Conservation (phyloP, 2,113 vertebrate genomes). For the Triplophysa siluroides region DNA sequence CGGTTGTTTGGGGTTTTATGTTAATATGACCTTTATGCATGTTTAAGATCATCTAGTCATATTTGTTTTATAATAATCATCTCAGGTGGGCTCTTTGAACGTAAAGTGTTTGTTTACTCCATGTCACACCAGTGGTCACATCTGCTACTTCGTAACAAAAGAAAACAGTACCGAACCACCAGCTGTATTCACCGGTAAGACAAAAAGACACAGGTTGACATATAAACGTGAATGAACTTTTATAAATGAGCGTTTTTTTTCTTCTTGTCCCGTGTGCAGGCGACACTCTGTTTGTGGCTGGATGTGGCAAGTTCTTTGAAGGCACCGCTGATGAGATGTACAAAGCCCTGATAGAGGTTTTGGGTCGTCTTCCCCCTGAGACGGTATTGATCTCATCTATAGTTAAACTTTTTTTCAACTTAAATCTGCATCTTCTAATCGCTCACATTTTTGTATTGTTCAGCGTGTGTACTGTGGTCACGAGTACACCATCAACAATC, state of each 20-base stretch:
- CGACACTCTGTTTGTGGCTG: slow-evolving; percentile 93
- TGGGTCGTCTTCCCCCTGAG: slow-evolving; percentile 85
- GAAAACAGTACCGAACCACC: slow-evolving; percentile 85
- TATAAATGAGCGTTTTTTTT: neutral
- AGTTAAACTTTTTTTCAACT: neutral
- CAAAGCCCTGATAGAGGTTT: slow-evolving; percentile 85
- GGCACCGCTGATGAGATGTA: slow-evolving; percentile 96
- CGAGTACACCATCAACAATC: slow-evolving; percentile 96
- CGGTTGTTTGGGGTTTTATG: too few species aligned
- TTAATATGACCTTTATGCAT: too few species aligned
- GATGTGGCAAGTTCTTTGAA: slow-evolving; percentile 97
- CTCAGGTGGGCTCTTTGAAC: slow-evolving; percentile 87
- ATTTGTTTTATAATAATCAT: neutral
- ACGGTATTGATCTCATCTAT: slow-evolving; percentile 75
- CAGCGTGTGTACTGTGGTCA: slow-evolving; percentile 96
- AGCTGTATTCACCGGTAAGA: slow-evolving; percentile 90
- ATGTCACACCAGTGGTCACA: slow-evolving; percentile 96
- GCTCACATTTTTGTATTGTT: slow-evolving; percentile 10
- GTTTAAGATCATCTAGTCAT: neutral
- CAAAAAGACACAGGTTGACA: neutral
- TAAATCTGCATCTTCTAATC: neutral
- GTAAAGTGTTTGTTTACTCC: slow-evolving; percentile 94
- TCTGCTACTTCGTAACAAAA: slow-evolving; percentile 95
- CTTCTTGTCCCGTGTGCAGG: slow-evolving; percentile 69
- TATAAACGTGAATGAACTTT: neutral